A percentile compares a stretch with the other conserved stretches of the same genome.
These are phyloP conservation scores for Virgularia gustaviana DNA, from an alignment of 92 coral and sea anemone genomes.

Conservation along the genomic window DNA sequence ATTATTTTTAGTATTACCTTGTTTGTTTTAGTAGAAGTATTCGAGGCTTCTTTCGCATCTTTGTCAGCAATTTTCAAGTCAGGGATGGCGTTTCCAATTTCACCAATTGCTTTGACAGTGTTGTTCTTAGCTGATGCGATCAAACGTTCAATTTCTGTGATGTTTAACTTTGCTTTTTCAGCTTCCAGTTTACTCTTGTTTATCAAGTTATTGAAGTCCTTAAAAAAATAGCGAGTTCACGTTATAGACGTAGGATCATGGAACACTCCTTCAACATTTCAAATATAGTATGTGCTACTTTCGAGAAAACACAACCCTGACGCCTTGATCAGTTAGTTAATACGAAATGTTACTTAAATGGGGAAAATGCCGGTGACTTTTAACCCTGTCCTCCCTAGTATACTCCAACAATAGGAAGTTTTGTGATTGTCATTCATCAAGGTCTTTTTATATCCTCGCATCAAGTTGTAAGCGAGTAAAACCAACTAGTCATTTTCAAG, in stretches of 20 bases:
- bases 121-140: slow-evolving; percentile 72
- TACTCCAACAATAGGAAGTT: too few species aligned
- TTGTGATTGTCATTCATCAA: too few species aligned
- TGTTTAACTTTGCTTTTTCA: slow-evolving; percentile 67
- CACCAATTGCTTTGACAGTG: slow-evolving; percentile 69
- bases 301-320: neutral
- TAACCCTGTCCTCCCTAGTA: too few species aligned
- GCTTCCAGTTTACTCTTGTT: slow-evolving; percentile 70
- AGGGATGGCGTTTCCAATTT: slow-evolving; percentile 63
- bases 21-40: slow-evolving; percentile 58
- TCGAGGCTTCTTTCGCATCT: slow-evolving; percentile 54
- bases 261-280: neutral
- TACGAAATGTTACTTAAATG: too few species aligned
- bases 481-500: too few species aligned
- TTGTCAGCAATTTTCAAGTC: slow-evolving; percentile 53
- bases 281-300: neutral
- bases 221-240: neutral
- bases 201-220: slow-evolving; percentile 83
- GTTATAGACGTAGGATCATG: neutral
- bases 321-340: too few species aligned
- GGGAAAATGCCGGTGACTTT: too few species aligned
- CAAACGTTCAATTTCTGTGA: slow-evolving; percentile 77
- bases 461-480: too few species aligned
- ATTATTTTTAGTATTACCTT: too few species aligned
- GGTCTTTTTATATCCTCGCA: too few species aligned